These are phyloP conservation scores for Pandemis corylana DNA, from an alignment of 2,888 invertebrate genomes.

Conservation along the genomic window DNA sequence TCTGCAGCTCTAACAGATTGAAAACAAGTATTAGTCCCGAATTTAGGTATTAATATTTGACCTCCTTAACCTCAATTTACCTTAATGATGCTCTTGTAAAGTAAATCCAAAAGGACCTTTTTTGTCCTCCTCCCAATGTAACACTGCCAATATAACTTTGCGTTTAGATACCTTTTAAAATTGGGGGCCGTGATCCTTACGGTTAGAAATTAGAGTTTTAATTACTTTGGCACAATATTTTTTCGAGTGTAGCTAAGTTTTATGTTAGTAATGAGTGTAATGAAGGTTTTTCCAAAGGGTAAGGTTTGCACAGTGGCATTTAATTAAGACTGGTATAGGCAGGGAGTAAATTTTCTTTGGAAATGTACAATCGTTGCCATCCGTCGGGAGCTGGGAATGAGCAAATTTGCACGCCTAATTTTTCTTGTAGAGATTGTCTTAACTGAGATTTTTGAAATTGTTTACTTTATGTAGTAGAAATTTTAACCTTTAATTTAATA, in stretches of 20 bases:
- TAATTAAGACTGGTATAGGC: slow-evolving; percentile 68
- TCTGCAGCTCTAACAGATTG: neutral
- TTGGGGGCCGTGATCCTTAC: slow-evolving; percentile 40
- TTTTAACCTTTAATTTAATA: neutral
- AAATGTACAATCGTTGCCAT: slow-evolving; percentile 30
- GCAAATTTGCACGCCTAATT: slow-evolving; percentile 2
- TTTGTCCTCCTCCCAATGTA: slow-evolving; percentile 54
- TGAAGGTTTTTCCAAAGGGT: slow-evolving; percentile 74
- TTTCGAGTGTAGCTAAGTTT: slow-evolving; percentile 45
- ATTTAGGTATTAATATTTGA: slow-evolving; percentile 13
- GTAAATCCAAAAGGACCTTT: slow-evolving; percentile 69
- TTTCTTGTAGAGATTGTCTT: neutral
- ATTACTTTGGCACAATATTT: slow-evolving; percentile 44
- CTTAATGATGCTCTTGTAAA: slow-evolving; percentile 71
- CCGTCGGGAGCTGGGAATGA: neutral
- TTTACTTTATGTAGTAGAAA: neutral
- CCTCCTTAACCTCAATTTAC: slow-evolving; percentile 74
- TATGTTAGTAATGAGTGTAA: slow-evolving; percentile 69
- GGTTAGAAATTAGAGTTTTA: slow-evolving; percentile 43
- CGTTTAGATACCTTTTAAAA: neutral
- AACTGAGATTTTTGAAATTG: neutral
- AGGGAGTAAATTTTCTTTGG: slow-evolving; percentile 52
- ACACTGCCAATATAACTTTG: slow-evolving; percentile 23
- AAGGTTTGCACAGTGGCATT: slow-evolving; percentile 64
- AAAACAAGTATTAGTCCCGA: neutral